phyloP scores from a whole-genome alignment of 2,113 vertebrate genomes.

The Hippopotamus amphibius region DNA sequence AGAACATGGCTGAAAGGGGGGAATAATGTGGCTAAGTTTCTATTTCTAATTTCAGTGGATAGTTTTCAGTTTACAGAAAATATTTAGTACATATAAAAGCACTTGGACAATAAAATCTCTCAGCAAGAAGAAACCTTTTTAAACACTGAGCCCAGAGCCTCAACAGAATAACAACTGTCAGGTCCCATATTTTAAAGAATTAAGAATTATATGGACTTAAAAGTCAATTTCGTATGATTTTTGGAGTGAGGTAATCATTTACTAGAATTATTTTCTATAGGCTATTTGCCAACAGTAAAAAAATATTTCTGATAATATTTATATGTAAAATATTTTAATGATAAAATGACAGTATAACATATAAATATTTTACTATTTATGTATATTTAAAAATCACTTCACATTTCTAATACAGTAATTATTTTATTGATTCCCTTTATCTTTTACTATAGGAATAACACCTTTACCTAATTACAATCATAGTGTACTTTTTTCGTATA shows the following conservation, averaged over 20 bases:
- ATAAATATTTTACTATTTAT: conserved; percentile 19
- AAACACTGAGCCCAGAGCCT: neutral
- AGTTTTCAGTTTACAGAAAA: conserved; percentile 11
- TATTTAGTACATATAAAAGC: neutral
- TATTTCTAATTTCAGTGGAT: neutral
- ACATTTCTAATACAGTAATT: conserved; percentile 21
- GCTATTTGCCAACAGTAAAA: conserved; percentile 7
- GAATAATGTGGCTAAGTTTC: neutral
- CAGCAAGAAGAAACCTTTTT: neutral
- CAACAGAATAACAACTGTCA: neutral
- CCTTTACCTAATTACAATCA: neutral
- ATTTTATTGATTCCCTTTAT: conserved; percentile 2
- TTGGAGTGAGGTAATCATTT: neutral
- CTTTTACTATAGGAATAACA: conserved; percentile 29
- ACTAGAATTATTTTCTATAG: neutral
- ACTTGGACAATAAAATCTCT: neutral
- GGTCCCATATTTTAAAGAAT: conserved; percentile 39
- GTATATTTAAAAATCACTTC: neutral
- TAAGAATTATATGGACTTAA: conserved; percentile 21
- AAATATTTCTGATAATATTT: conserved; percentile 36
- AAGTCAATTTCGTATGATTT: neutral
- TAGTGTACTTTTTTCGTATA: neutral
- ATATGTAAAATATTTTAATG: neutral
- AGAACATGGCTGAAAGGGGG: neutral
- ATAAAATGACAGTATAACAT: conserved; percentile 21